Evolutionary conservation across 2,797 vertebrate genomes (phyloP).

Genomic region (Semotilus atromaculatus): DNA sequence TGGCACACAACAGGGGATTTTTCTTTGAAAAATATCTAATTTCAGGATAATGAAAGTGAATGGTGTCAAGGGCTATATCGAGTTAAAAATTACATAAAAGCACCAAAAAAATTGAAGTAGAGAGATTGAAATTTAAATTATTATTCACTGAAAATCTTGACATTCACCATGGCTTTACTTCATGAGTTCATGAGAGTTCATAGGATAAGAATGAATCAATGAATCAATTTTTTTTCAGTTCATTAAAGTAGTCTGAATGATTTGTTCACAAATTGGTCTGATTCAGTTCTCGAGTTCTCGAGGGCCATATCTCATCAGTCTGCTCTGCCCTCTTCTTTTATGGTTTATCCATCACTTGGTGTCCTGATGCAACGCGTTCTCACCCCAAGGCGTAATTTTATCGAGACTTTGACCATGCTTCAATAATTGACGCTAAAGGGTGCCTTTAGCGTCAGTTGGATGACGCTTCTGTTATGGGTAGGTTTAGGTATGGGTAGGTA

Average conservation of each 20-base stretch:
- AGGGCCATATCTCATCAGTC: conserved; percentile 37
- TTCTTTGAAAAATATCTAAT: neutral
- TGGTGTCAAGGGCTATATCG: neutral
- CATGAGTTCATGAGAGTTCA: neutral
- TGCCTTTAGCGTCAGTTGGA: no score
- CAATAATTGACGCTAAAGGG: no score
- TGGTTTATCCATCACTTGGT: conserved; percentile 55
- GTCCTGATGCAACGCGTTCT: no score
- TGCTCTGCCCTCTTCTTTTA: conserved; percentile 37
- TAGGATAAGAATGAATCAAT: neutral
- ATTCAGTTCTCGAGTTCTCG: neutral
- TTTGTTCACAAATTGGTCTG: neutral
- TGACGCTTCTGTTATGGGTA: no score
- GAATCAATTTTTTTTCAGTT: neutral
- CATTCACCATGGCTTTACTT: neutral
- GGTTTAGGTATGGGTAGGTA: no score
- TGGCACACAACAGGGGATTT: neutral
- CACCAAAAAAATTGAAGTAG: neutral
- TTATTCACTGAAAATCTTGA: neutral
- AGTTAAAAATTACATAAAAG: neutral
- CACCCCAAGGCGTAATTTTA: no score
- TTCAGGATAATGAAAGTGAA: neutral
- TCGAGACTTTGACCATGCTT: no score
- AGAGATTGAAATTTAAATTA: neutral
- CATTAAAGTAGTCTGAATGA: neutral